Base-by-base conservation (phyloP, 2,113 vertebrate genomes). In the Chloropsis hardwickii region DNA sequence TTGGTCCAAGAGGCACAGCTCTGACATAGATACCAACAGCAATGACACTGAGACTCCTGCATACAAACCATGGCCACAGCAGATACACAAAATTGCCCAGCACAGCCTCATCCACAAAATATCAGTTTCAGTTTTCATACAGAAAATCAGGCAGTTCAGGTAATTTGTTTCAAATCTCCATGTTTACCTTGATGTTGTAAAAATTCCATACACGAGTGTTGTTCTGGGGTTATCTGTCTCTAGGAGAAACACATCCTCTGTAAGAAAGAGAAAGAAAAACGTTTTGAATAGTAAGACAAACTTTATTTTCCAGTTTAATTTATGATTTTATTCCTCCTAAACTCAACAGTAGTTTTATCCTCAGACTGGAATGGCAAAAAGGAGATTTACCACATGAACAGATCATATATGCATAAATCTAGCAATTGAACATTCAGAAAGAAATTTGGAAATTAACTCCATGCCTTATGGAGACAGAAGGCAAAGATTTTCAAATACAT, bases 111-210 rank as follows among this genome's bases (percentile, higher is more conserved):
- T 23, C 22, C 45, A 69, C 31, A 79, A 67, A 79, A 35, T 14
- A 78, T 9, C 21, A 57, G 6, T 12, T 93, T 67, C 14, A 56
- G 10, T 58, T 51, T 50, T 74, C 44, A 31, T 42, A 24, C 2
- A 56, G 31, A 90, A 91, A 45, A 53, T 3, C 10, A 5, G 4
- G 23, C 21, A 50, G 24, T 47, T 85, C 37, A 47, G n/a, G 5
- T 28, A 11, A 39, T 21, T 48, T 81, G 89, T 77, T 82, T 51
- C 37, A 79, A 64, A 84, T 81, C 21, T 81, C 13, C 24, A 16
- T 2, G n/a, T 95, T 98, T 98, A 99, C 99, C 99, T 99, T 65
- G 99, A 99, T 62, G 99, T 99, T 51, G 99, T 99, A 97, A 99
- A 99, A 98, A 99, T 98, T 86, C 99, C 99, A 95, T 99, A 99